Evolutionary conservation across 2,797 vertebrate species (phyloP).

Genomic region (Nyctalus aviator): DNA sequence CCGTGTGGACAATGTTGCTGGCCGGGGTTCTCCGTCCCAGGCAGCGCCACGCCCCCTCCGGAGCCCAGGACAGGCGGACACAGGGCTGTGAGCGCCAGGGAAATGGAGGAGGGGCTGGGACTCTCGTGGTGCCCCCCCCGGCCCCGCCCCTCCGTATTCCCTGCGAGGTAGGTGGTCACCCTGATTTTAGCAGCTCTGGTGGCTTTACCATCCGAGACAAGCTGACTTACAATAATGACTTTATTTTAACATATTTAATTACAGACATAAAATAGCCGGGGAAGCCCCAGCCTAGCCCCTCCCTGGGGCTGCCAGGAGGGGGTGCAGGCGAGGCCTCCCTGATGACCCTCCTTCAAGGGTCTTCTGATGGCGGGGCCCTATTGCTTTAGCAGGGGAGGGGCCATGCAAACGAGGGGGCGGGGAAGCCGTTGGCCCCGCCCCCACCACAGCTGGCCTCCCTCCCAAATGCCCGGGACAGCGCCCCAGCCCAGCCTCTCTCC

Average conservation of each 20-base stretch:
- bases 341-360: slow-evolving; percentile 72
- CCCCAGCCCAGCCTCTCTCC: slow-evolving; percentile 4
- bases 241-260: slow-evolving; percentile 86
- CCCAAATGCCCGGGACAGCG: slow-evolving; percentile 4
- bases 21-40: fast-evolving
- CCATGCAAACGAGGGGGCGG: slow-evolving; percentile 69
- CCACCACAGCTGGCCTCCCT: background rate
- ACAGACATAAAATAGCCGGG: slow-evolving; percentile 84
- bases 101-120: background rate
- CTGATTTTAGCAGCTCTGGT: background rate
- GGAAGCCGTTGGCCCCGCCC: background rate
- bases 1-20: fast-evolving
- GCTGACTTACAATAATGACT: slow-evolving; percentile 82
- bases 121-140: fast-evolving
- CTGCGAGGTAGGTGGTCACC: too few relatives aligned
- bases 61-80: too few relatives aligned
- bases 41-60: fast-evolving
- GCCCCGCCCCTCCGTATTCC: too few relatives aligned
- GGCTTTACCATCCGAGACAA: background rate
- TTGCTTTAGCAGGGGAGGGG: slow-evolving; percentile 76
- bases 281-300: slow-evolving; percentile 74
- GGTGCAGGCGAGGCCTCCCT: slow-evolving; percentile 68
- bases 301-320: slow-evolving; percentile 62
- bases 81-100: background rate
- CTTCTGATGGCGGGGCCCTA: slow-evolving; percentile 74